A percentile compares a stretch with the other conserved stretches of the same genome.
phyloP scores from a whole-genome alignment of 2,797 vertebrate species.

The Triplophysa bombifrons region DNA sequence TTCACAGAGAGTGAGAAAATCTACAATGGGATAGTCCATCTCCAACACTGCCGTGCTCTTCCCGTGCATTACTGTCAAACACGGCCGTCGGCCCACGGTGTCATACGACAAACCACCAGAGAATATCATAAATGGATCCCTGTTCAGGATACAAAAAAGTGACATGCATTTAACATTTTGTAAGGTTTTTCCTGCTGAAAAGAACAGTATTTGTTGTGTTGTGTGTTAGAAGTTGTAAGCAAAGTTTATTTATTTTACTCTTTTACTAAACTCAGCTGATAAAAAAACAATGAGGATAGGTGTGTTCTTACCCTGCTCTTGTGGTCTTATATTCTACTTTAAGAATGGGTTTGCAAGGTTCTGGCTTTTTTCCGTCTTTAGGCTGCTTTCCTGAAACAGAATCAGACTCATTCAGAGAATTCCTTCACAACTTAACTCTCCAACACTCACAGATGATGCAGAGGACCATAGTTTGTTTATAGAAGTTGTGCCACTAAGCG shows the following conservation, averaged over 20 bases:
- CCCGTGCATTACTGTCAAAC: slow-evolving; percentile 98
- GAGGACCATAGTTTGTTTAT: neutral
- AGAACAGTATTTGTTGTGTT: no score
- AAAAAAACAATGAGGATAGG: neutral
- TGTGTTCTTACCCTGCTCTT: slow-evolving; percentile 86
- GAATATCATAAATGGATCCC: slow-evolving; percentile 97
- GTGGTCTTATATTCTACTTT: slow-evolving; percentile 99
- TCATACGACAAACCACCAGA: slow-evolving; percentile 97
- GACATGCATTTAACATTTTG: neutral
- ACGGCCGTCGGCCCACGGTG: slow-evolving; percentile 93
- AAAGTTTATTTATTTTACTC: no score
- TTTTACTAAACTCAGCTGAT: no score
- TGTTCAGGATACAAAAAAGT: slow-evolving; percentile 58
- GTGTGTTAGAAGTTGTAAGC: no score
- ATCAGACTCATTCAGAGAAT: slow-evolving; percentile 37
- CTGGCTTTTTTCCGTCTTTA: slow-evolving; percentile 99
- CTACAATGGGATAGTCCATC: slow-evolving; percentile 98
- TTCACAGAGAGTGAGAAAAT: slow-evolving; percentile 97
- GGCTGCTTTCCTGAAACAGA: slow-evolving; percentile 94
- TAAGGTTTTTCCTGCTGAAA: neutral
- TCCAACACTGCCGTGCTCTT: slow-evolving; percentile 97
- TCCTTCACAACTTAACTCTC: neutral
- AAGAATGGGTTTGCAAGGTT: slow-evolving; percentile 98
- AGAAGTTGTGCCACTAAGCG: no score
- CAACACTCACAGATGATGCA: neutral